Evolutionary conservation across 2,888 invertebrate species (phyloP).

Genomic region (Malachius bipustulatus): DNA sequence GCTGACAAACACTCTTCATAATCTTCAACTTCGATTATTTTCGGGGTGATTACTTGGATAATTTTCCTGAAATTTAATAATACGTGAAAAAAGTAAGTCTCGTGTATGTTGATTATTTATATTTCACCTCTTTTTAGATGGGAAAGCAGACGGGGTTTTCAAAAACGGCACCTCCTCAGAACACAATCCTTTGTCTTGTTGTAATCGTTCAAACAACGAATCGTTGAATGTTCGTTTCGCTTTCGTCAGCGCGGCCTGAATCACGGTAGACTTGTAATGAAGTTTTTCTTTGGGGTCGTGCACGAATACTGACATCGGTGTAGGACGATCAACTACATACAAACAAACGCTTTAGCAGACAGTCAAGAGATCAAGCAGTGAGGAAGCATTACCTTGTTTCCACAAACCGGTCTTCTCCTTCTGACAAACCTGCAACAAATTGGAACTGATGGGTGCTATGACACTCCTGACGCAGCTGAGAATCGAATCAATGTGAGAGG

Average conservation of each 20-base stretch:
- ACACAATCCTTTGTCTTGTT: conserved; percentile 37
- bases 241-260: conserved; percentile 39
- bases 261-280: conserved; percentile 37
- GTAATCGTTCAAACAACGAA: conserved; percentile 13
- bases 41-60: conserved; percentile 21
- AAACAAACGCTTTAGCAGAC: background rate
- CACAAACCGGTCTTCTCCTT: conserved; percentile 22
- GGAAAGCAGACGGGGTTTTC: conserved; percentile 42
- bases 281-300: conserved; percentile 33
- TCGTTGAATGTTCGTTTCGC: conserved; percentile 40
- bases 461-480: conserved; percentile 9
- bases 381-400: conserved; percentile 25
- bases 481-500: conserved; percentile 21
- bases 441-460: conserved; percentile 28
- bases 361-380: background rate
- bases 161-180: conserved; percentile 49
- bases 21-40: conserved; percentile 16
- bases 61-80: conserved; percentile 14
- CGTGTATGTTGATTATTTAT: no score
- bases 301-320: conserved; percentile 48
- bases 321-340: conserved; percentile 42
- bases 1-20: conserved; percentile 18
- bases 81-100: conserved; percentile 6
- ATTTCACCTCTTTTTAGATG: conserved; percentile 21
- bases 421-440: conserved; percentile 26